A percentile compares a stretch with the other conserved stretches of the same genome.
These are phyloP conservation scores for Lampropteryx suffumata DNA, from an alignment of 2,888 invertebrate species.

Conservation along the genomic window DNA sequence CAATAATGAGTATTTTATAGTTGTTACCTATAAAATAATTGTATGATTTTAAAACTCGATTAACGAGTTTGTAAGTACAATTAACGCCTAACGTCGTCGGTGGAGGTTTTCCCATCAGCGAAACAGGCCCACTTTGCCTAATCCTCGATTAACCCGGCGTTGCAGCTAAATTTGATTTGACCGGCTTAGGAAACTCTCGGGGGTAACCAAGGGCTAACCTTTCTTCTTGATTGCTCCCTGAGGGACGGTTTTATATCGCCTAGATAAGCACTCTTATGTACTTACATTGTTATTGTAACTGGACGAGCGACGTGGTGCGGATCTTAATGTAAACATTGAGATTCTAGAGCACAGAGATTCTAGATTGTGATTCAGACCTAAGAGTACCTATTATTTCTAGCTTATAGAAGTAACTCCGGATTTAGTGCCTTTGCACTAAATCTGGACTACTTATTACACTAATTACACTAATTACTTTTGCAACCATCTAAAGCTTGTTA, in stretches of 20 bases:
- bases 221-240: conserved; percentile 53
- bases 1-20: too few relatives aligned
- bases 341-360: conserved; percentile 9
- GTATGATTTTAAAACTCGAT: conserved; percentile 37
- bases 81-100: conserved; percentile 24
- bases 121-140: conserved; percentile 52
- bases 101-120: conserved; percentile 47
- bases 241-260: conserved; percentile 40
- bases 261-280: conserved; percentile 25
- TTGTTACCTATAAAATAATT: too few relatives aligned
- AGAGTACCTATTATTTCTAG: not conserved
- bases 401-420: too few relatives aligned
- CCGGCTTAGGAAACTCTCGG: conserved; percentile 51
- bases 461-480: too few relatives aligned
- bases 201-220: conserved; percentile 52
- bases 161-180: conserved; percentile 61
- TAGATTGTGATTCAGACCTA: conserved; percentile 4
- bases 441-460: too few relatives aligned
- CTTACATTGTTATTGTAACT: conserved; percentile 24
- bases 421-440: too few relatives aligned
- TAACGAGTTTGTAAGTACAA: conserved; percentile 42
- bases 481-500: too few relatives aligned
- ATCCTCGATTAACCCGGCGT: conserved; percentile 56
- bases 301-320: conserved; percentile 4
- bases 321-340: conserved; percentile 17